Evolutionary conservation across 2,888 invertebrate species (phyloP), one percentile per base, ranked within the genome.

Genomic region (Taenaris catops): DNA sequence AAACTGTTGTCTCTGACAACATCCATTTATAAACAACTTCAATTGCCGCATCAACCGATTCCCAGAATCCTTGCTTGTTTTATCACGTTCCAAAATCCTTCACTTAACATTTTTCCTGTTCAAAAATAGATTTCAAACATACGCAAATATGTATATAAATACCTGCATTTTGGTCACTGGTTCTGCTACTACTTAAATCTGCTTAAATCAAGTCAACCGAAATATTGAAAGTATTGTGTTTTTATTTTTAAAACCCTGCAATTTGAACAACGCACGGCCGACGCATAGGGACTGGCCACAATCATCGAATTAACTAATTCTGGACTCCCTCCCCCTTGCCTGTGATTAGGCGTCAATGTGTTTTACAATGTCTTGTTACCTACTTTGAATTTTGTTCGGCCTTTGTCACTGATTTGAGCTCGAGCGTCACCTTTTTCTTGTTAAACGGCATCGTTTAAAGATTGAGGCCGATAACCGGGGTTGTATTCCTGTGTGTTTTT

Each of bases 251-350:
- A n/a, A n/a, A n/a, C n/a, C n/a, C n/a, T n/a, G n/a, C 28, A 9
- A 38, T 49, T 73, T 58, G 60, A 65, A 62, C 63, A 61, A 52
- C 52, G 53, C 45, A 59, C 38, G 46, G 46, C 47, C 53, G 55
- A 51, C 69, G 65, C 54, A 58, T 68, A 63, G 53, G 67, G 62
- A 76, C 71, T 75, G 57, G 40, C 48, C 49, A 58, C 68, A 71
- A 79, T 74, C 65, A 70, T 71, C 60, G 57, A 59, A 64, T 74
- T 76, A 74, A 59, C 61, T 55, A 55, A 58, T 51, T 56, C 59
- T 59, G 67, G 73, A 68, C 64, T 66, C 70, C 72, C 70, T 47
- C 51, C 72, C 63, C 69, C 63, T 69, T 66, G 67, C 51, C 50
- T 48, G 55, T 65, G 62, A 79, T 79, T 80, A 78, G 55, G 55